phyloP scores from a whole-genome alignment of 2,797 vertebrate genomes.

The Oreochromis mossambicus region DNA sequence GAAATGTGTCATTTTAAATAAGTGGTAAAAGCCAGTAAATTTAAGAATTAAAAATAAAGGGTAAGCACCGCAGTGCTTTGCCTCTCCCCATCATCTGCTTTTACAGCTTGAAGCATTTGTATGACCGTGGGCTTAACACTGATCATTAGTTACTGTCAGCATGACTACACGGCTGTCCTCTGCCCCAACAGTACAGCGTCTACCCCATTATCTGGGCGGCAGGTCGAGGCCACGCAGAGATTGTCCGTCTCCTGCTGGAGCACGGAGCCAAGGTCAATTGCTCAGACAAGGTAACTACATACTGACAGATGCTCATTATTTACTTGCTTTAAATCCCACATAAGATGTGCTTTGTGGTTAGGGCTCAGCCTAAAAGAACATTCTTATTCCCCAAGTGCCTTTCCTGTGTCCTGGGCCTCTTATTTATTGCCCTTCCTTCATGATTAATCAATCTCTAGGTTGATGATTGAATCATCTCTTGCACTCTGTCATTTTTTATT shows the following conservation, averaged over 20 bases:
- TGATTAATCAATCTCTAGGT: not conserved
- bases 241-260: slow-evolving; percentile 89
- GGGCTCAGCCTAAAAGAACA: not conserved
- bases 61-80: not conserved
- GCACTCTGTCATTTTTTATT: not conserved
- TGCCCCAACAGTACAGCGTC: slow-evolving; percentile 89
- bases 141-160: slow-evolving; percentile 35
- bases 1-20: not conserved
- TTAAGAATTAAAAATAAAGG: not conserved
- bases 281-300: slow-evolving; percentile 89
- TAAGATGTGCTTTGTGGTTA: not conserved
- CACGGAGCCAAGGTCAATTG: slow-evolving; percentile 97
- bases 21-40: not conserved
- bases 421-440: not conserved
- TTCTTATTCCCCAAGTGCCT: not conserved
- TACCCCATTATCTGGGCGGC: slow-evolving; percentile 99
- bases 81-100: not conserved
- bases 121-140: not conserved
- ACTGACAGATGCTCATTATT: slow-evolving; percentile 21
- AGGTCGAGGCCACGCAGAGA: slow-evolving; percentile 91
- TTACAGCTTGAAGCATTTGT: slow-evolving; percentile 9
- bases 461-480: not conserved
- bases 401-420: not conserved
- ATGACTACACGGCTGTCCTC: slow-evolving; percentile 37
- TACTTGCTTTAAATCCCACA: slow-evolving; percentile 6